phyloP scores from a whole-genome alignment of 1,140 invertebrate genomes.

The Polypedilum pembai region DNA sequence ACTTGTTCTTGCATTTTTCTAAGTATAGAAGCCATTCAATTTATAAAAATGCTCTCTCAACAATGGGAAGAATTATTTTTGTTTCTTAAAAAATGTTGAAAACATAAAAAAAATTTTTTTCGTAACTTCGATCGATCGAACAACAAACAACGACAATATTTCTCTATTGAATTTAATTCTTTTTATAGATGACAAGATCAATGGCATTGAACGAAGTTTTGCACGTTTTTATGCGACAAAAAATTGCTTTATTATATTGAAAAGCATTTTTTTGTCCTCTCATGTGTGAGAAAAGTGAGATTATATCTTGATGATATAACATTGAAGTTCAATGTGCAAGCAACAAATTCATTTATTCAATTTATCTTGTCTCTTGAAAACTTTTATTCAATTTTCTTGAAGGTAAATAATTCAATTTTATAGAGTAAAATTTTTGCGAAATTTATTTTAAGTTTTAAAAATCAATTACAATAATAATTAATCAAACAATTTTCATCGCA shows the following conservation, averaged over 20 bases:
- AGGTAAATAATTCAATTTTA: no score
- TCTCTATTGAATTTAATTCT: constrained; percentile 6
- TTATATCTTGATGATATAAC: no score
- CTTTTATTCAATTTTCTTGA: no score
- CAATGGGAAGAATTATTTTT: neutral
- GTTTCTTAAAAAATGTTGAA: neutral
- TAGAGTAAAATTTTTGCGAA: no score
- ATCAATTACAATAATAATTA: no score
- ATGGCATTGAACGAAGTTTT: neutral
- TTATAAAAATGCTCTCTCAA: neutral
- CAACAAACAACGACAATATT: neutral
- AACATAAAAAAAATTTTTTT: constrained; percentile 11
- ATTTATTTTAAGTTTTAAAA: no score
- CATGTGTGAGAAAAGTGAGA: no score
- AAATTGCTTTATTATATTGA: neutral
- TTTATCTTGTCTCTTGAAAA: no score
- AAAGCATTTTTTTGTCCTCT: neutral
- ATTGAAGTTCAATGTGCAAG: no score
- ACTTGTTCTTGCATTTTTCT: neutral
- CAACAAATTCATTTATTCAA: no score
- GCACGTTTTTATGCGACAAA: constrained; percentile 11
- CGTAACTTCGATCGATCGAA: neutral
- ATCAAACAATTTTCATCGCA: no score
- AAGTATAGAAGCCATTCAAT: constrained; percentile 10
- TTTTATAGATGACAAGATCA: constrained; percentile 3